phyloP scores from a whole-genome alignment of 2,113 vertebrate genomes.

The Urocynchramus pylzowi region DNA sequence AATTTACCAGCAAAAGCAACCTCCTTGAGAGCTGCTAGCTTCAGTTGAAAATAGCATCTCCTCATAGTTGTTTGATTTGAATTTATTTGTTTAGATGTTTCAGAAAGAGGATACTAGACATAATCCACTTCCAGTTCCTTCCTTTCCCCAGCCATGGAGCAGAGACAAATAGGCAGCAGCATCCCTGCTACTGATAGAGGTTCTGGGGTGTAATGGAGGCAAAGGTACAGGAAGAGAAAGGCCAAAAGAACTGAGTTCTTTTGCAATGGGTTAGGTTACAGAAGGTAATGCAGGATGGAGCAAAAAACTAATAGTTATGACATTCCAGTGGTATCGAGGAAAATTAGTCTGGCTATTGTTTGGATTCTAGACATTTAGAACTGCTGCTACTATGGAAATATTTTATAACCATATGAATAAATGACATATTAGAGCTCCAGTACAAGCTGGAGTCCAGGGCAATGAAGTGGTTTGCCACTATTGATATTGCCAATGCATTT shows the following conservation, averaged over 20 bases:
- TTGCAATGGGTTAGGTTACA: accelerated
- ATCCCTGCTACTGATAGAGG: neutral
- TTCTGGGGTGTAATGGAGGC: neutral
- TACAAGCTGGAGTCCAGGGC: no score
- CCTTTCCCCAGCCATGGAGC: neutral
- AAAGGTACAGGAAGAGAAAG: neutral
- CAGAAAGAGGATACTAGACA: no score
- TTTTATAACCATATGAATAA: neutral
- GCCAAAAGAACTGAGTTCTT: neutral
- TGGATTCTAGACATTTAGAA: neutral
- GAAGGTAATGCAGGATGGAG: neutral
- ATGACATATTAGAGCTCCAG: neutral
- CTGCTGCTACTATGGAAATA: neutral
- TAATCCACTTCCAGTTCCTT: neutral
- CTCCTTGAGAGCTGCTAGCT: neutral
- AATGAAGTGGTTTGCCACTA: no score
- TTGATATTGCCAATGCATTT: no score
- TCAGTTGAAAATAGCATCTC: neutral
- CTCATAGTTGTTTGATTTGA: neutral
- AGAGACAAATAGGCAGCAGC: neutral
- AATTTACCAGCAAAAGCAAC: neutral
- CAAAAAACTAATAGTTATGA: neutral
- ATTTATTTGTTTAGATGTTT: neutral
- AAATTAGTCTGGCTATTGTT: neutral
- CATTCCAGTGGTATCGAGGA: neutral